phyloP scores from a whole-genome alignment of 37 sponge, comb jelly and placozoan genomes.

The Crambe crambe region DNA sequence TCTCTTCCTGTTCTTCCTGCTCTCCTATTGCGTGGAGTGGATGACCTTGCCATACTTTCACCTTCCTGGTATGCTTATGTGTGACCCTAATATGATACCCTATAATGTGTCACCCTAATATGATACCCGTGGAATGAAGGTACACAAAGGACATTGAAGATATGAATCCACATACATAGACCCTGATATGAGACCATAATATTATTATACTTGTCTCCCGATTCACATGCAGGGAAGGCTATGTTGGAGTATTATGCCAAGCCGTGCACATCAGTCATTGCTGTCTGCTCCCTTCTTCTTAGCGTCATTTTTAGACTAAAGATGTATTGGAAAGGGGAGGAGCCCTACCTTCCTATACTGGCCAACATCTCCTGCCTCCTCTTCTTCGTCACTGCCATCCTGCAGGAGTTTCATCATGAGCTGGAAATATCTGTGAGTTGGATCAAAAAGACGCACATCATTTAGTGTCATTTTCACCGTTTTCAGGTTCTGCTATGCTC shows the following conservation, averaged over 20 bases:
- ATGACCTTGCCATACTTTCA: background rate
- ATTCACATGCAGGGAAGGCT: conserved; percentile 17
- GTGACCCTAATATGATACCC: background rate
- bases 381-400: conserved; percentile 32
- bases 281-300: background rate
- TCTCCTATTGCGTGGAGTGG: conserved; percentile 8
- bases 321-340: conserved; percentile 30
- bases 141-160: too few relatives aligned
- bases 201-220: too few relatives aligned
- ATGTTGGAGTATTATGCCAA: conserved; percentile 2
- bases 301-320: conserved; percentile 24
- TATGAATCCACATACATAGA: too few relatives aligned
- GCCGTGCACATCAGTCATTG: conserved; percentile 17
- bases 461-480: background rate
- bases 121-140: too few relatives aligned
- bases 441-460: background rate
- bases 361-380: conserved; percentile 47
- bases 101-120: background rate
- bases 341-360: conserved; percentile 36
- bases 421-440: conserved; percentile 44
- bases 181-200: too few relatives aligned
- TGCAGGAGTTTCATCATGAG: conserved; percentile 34
- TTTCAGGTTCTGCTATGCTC: conserved; percentile 35
- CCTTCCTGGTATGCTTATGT: conserved; percentile 11
- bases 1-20: background rate